Base-by-base conservation (phyloP, 2,113 vertebrate genomes). In the Talpa occidentalis region DNA sequence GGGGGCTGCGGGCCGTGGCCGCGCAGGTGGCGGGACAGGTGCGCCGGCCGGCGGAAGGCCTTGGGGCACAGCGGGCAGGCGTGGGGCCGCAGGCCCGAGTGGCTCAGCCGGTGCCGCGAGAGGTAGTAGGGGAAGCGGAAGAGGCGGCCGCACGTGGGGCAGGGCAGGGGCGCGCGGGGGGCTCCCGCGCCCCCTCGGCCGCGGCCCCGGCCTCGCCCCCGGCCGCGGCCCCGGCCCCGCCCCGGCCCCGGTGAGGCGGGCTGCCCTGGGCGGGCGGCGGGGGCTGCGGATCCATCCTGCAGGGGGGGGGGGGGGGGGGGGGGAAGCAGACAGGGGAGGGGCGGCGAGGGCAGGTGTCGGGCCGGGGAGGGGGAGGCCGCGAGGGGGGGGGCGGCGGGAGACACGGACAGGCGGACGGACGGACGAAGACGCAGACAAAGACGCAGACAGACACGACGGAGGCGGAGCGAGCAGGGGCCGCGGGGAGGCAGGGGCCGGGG, bases 121-220 rank as follows among this genome's bases (percentile, higher is more conserved):
- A 98, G 94, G 93, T 97, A 96, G 96, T 97, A 97, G 37, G 95
- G 97, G 85, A 97, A 97, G 56, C 96, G 95, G 96, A 98, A 98
- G 72, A 90, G 96, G 76, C 97, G 96, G 82, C 97, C 98, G 17
- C 98, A 98, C 37, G 95, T 94, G 4, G 88, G 95, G 54, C 98
- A 98, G 67, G 96, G 96, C 59, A 93, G 83, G 15, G 95, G 96
- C 0, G 96, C 96, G 14, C 92, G 62, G 17, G 96, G 77, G 21
- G 96, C 76, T 60, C 94, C 94, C 0, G 94, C 74, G 5, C 89
- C 94, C 5, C 96, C 93, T 6, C 96, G 17, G 78, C 97, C 97
- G 0, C 97, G 95, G 30, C 97, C 97, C 0, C 97, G 92, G 7
- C 96, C 96, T 0, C 96, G 81, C 30, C 95, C 97, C 0, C 97